These are phyloP conservation scores for Drosophila hawaiiensis DNA, from an alignment of 2,888 invertebrate genomes.

Conservation along the genomic window DNA sequence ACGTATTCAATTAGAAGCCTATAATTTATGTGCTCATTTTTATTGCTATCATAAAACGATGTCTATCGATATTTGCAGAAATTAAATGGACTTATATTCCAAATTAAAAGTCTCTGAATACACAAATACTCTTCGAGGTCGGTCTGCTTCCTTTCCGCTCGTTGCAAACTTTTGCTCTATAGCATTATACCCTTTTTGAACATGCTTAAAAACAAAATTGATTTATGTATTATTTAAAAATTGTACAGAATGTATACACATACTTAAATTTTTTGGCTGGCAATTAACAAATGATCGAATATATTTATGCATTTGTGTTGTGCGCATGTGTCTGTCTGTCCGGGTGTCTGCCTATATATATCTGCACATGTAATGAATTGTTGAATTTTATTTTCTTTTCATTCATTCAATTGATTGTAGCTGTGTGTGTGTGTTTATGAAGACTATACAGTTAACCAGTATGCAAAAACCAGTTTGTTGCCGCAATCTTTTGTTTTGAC, in stretches of 20 bases:
- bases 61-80: too few relatives aligned
- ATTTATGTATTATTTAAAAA: constrained; percentile 1
- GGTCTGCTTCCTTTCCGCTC: not conserved
- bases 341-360: constrained; percentile 4
- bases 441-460: constrained; percentile 45
- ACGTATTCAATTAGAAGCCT: not conserved
- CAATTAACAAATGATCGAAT: not conserved
- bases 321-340: not conserved
- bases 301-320: not conserved
- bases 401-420: constrained; percentile 22
- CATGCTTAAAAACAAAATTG: not conserved
- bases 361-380: constrained; percentile 38
- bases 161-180: not conserved
- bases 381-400: constrained; percentile 48
- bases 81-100: not conserved
- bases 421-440: constrained; percentile 20
- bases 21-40: not conserved
- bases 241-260: not conserved
- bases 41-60: not conserved
- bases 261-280: not conserved
- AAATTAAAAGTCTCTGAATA: not conserved
- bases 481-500: constrained; percentile 70
- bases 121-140: not conserved
- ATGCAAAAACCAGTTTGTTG: constrained; percentile 70
- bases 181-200: not conserved